Evolutionary conservation across 2,113 vertebrate species (phyloP).

Genomic region (Phaethon lepturus): DNA sequence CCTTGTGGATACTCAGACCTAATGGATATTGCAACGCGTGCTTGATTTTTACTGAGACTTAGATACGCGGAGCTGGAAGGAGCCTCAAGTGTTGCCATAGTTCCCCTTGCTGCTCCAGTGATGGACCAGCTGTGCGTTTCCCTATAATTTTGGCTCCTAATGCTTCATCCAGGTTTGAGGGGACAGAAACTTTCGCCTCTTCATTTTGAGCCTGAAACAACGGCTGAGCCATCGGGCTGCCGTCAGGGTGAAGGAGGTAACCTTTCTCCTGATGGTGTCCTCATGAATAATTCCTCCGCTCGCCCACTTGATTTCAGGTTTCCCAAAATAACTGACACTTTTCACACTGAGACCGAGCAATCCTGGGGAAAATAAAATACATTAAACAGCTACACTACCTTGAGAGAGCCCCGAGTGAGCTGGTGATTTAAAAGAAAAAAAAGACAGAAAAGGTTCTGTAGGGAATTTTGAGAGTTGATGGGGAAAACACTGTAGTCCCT

Average conservation of each 20-base stretch:
- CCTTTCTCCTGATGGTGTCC: neutral
- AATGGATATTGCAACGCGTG: accelerated
- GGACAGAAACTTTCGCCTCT: conserved; percentile 31
- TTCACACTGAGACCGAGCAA: neutral
- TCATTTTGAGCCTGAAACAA: neutral
- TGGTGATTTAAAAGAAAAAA: neutral
- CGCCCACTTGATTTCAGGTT: conserved; percentile 30
- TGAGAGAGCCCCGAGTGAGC: neutral
- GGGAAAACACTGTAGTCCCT: neutral
- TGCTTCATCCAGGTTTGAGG: neutral
- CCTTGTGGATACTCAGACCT: neutral
- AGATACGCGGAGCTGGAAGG: neutral
- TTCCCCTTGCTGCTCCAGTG: neutral
- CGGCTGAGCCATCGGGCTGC: neutral
- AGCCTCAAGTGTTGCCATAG: neutral
- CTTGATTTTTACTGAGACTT: neutral
- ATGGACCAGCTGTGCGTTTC: neutral
- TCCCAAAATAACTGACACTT: conserved; percentile 46
- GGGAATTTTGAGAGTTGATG: neutral
- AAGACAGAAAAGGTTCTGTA: neutral
- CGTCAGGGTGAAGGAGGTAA: neutral
- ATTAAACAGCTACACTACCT: neutral
- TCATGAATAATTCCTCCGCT: conserved; percentile 29
- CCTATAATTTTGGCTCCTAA: neutral
- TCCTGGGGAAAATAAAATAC: conserved; percentile 16